phyloP scores from a whole-genome alignment of 2,888 invertebrate species.

The Entomobrya multifasciata region DNA sequence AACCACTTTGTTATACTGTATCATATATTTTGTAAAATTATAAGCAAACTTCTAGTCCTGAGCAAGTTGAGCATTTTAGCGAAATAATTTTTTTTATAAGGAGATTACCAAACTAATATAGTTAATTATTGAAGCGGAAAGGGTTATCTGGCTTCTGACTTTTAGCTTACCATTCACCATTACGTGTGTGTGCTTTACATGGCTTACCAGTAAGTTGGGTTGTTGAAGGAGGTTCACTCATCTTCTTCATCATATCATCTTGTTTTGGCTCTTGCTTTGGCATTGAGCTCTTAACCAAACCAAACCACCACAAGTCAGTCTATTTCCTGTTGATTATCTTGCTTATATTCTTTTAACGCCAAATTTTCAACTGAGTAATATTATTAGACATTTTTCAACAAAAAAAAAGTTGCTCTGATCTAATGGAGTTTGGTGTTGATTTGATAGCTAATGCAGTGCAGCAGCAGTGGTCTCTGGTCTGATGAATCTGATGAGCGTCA shows the following conservation, averaged over 20 bases:
- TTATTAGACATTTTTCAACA: not conserved
- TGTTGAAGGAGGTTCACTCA: conserved; percentile 41
- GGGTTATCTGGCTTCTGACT: not conserved
- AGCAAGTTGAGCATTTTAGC: not conserved
- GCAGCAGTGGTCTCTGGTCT: not conserved
- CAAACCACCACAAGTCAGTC: too few relatives aligned
- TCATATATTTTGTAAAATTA: too few relatives aligned
- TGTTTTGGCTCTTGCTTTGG: too few relatives aligned
- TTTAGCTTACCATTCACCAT: too few relatives aligned
- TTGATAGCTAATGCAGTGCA: too few relatives aligned
- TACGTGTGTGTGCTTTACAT: not conserved
- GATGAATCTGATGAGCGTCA: not conserved
- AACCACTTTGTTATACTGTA: too few relatives aligned
- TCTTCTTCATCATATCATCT: conserved; percentile 31
- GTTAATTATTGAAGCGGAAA: not conserved
- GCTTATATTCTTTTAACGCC: not conserved
- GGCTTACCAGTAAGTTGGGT: too few relatives aligned
- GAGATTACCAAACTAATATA: not conserved
- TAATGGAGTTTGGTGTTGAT: too few relatives aligned
- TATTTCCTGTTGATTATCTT: conserved; percentile 30
- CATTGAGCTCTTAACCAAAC: too few relatives aligned
- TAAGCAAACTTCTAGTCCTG: not conserved
- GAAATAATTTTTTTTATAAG: not conserved
- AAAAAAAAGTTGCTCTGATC: not conserved
- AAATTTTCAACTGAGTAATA: not conserved